Evolutionary conservation across 2,113 vertebrate genomes (phyloP).

Genomic region (Morone chrysops): DNA sequence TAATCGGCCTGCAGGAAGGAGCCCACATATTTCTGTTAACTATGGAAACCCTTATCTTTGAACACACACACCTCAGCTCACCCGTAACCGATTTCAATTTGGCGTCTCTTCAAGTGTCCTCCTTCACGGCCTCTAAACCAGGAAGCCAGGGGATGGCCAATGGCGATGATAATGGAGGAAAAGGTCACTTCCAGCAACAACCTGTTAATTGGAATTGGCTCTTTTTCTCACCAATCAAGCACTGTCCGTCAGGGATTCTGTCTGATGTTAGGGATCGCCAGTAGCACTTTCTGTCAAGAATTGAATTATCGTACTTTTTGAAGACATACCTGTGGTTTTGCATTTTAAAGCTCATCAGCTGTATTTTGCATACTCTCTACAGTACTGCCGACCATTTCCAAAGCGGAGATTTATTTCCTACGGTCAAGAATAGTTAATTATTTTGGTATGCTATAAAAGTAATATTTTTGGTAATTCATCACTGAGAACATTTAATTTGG

Average conservation of each 20-base stretch:
- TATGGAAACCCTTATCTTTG: conserved; percentile 60
- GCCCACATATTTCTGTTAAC: conserved; percentile 48
- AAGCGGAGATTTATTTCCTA: not conserved
- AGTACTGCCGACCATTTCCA: not conserved
- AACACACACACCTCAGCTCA: conserved; percentile 48
- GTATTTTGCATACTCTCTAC: not conserved
- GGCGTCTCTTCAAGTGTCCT: conserved; percentile 34
- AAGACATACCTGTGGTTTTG: not conserved
- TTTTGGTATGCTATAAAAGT: not conserved
- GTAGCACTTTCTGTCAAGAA: not conserved
- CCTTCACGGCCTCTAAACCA: conserved; percentile 40
- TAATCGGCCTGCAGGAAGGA: conserved; percentile 40
- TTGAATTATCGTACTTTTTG: not conserved
- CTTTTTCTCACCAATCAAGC: conserved; percentile 10
- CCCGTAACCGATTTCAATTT: conserved; percentile 47
- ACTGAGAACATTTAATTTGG: not conserved
- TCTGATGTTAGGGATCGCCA: not conserved
- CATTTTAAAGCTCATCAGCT: conserved; percentile 1
- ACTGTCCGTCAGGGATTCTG: conserved; percentile 10
- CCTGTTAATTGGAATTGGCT: conserved; percentile 65
- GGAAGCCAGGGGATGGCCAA: conserved; percentile 13
- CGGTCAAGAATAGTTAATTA: not conserved
- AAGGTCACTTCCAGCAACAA: conserved; percentile 55
- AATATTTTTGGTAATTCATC: not conserved
- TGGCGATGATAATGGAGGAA: conserved; percentile 20